These are phyloP conservation scores for Microtus pennsylvanicus DNA, from an alignment of 2,113 vertebrate genomes.

Conservation along the genomic window DNA sequence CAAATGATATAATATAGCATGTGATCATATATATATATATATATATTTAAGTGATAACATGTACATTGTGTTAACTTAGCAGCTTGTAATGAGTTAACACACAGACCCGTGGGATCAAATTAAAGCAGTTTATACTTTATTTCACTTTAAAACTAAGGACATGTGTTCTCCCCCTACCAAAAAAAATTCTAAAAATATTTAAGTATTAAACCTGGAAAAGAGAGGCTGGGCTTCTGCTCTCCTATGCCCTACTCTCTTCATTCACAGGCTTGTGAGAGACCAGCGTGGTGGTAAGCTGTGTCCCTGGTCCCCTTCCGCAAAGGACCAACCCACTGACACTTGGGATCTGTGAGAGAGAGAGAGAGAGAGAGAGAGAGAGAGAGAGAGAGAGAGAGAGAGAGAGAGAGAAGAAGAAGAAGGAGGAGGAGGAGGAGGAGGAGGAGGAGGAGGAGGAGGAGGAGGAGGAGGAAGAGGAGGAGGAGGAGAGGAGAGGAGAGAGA, in stretches of 20 bases:
- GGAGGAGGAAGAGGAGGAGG: too few species aligned
- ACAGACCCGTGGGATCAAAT: not conserved
- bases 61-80: not conserved
- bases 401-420: too few species aligned
- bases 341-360: too few species aligned
- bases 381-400: too few species aligned
- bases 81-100: not conserved
- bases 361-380: too few species aligned
- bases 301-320: too few species aligned
- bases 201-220: not conserved
- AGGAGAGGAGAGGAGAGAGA: too few species aligned
- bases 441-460: too few species aligned
- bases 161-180: not conserved
- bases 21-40: not conserved
- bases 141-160: not conserved
- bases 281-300: not conserved
- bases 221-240: not conserved
- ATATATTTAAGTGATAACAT: too few species aligned
- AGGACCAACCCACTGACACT: not conserved
- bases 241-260: rapidly evolving
- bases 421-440: too few species aligned
- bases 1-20: not conserved
- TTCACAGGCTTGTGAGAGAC: too few species aligned
- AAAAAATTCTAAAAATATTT: constrained; percentile 19
- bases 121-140: not conserved